These are phyloP conservation scores for Syrphus vitripennis DNA, from an alignment of 2,888 invertebrate genomes.

Conservation along the genomic window DNA sequence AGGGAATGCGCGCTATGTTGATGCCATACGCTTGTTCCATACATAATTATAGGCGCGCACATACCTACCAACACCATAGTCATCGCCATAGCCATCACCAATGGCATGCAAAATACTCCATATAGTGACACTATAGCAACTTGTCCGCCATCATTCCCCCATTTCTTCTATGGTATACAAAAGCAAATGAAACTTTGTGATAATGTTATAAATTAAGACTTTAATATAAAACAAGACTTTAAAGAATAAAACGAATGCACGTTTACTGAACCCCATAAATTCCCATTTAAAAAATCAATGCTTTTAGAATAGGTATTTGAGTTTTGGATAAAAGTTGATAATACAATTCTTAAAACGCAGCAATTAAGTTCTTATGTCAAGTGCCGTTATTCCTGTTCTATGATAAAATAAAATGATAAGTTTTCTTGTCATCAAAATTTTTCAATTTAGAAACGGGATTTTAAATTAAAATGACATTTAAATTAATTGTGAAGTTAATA, in stretches of 20 bases:
- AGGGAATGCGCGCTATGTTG: conserved; percentile 68
- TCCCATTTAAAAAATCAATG: too few species aligned
- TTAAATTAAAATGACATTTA: too few species aligned
- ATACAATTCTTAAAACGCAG: too few species aligned
- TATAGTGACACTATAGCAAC: conserved; percentile 38
- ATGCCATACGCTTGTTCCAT: conserved; percentile 45
- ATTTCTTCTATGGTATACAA: neutral
- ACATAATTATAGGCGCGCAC: conserved; percentile 60
- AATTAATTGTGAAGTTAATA: too few species aligned
- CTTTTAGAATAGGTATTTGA: too few species aligned
- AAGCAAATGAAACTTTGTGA: conserved; percentile 34
- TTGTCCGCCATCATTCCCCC: neutral
- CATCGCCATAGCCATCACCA: conserved; percentile 9
- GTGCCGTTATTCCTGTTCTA: too few species aligned
- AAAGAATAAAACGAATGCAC: neutral
- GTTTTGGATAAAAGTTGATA: too few species aligned
- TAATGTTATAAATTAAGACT: conserved; percentile 31
- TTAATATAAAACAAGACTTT: conserved; percentile 8
- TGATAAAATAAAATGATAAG: too few species aligned
- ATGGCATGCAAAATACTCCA: conserved; percentile 59
- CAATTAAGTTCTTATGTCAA: too few species aligned
- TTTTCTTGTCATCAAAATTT: too few species aligned
- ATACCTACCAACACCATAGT: conserved; percentile 11
- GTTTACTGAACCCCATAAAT: neutral
- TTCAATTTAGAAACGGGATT: too few species aligned